These are phyloP conservation scores for Upupa epops DNA, from an alignment of 2,113 vertebrate genomes.

Conservation along the genomic window DNA sequence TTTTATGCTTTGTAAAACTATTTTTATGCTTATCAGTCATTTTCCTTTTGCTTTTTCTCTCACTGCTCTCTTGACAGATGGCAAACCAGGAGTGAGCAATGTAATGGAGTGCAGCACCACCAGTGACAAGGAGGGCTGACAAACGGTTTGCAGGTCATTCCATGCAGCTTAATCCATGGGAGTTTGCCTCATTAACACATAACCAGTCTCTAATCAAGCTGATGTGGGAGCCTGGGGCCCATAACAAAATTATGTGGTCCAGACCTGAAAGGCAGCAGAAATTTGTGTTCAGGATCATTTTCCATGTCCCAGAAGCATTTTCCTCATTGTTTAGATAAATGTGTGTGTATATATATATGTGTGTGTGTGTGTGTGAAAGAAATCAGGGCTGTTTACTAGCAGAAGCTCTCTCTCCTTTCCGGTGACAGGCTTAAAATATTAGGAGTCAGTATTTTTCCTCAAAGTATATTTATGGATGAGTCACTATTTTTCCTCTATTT, in stretches of 20 bases:
- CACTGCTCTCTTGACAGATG: background rate
- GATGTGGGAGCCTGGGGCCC: background rate
- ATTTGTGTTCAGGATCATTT: background rate
- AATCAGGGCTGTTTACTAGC: background rate
- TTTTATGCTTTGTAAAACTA: background rate
- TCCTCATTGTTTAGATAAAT: background rate
- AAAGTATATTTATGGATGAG: background rate
- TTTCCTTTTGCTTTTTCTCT: background rate
- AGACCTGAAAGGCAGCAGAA: background rate
- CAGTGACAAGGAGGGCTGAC: background rate
- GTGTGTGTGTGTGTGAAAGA: background rate
- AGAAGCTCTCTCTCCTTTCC: background rate
- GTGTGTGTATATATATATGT: too few species aligned
- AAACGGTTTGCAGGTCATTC: background rate
- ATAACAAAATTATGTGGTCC: background rate
- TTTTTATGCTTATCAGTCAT: background rate
- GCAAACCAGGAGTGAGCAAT: background rate
- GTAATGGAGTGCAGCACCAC: background rate
- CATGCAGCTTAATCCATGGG: background rate
- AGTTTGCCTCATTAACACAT: background rate
- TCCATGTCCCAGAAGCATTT: background rate
- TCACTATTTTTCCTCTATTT: background rate
- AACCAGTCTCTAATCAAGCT: background rate
- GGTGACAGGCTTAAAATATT: background rate
- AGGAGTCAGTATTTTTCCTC: background rate